Percentiles rank a stretch among this genome's conserved stretches.
Evolutionary conservation across 2,113 vertebrate genomes (phyloP).

Genomic region (Microtus oregoni): DNA sequence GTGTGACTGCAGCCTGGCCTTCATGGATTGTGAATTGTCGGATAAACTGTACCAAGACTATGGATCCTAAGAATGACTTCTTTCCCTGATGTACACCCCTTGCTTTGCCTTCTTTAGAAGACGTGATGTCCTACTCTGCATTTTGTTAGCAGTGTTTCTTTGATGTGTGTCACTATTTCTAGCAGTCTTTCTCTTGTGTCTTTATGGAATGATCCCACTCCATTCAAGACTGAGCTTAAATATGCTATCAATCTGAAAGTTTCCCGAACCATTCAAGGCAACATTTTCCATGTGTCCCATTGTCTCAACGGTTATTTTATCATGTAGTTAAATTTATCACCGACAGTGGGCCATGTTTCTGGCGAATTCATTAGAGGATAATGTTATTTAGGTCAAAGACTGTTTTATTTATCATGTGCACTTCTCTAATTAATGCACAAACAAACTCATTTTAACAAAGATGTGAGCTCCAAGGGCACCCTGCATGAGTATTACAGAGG

Average conservation of each 20-base stretch:
- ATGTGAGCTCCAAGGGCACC: background rate
- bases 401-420: background rate
- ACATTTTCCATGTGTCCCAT: background rate
- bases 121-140: background rate
- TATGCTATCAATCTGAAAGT: background rate
- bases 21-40: background rate
- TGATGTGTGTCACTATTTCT: background rate
- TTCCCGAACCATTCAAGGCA: background rate
- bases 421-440: background rate
- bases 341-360: background rate
- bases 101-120: background rate
- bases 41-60: background rate
- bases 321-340: background rate
- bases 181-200: background rate
- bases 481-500: background rate
- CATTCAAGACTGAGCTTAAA: background rate
- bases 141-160: background rate
- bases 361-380: background rate
- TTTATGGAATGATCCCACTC: background rate
- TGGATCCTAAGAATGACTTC: background rate
- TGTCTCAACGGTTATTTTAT: background rate
- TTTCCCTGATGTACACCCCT: background rate
- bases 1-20: slow-evolving; percentile 62
- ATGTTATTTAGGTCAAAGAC: background rate
- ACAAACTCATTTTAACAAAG: background rate